Conservation (phyloP, 2,113 vertebrate species). For the Megaceryle maxima region DNA sequence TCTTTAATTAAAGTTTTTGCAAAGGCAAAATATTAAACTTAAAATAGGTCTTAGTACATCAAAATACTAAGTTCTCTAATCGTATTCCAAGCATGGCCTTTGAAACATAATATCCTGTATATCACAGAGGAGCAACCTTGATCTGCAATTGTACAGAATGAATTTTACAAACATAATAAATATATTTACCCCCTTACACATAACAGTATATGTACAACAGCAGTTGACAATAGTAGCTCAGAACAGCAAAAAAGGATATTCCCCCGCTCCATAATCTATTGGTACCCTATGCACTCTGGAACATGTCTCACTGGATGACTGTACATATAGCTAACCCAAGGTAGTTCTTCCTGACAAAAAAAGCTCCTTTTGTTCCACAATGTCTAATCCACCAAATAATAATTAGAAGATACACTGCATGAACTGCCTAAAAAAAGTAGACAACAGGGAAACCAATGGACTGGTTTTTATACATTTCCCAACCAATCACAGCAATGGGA, state of each 20-base stretch:
- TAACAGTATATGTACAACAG: slow-evolving; percentile 87
- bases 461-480: slow-evolving; percentile 62
- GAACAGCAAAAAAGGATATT: slow-evolving; percentile 78
- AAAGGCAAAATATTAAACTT: slow-evolving; percentile 91
- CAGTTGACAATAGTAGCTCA: slow-evolving; percentile 84
- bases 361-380: slow-evolving; percentile 66
- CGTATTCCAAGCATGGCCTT: slow-evolving; percentile 84
- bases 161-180: slow-evolving; percentile 91
- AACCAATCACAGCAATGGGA: slow-evolving; percentile 69
- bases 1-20: slow-evolving; percentile 91
- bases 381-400: slow-evolving; percentile 56
- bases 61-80: slow-evolving; percentile 88
- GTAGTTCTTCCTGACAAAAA: slow-evolving; percentile 55
- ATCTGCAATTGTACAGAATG: slow-evolving; percentile 87
- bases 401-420: slow-evolving; percentile 51
- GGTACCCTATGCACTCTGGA: slow-evolving; percentile 70
- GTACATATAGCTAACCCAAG: slow-evolving; percentile 58
- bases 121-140: slow-evolving; percentile 85
- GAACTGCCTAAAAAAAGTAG: slow-evolving; percentile 58
- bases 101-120: slow-evolving; percentile 83
- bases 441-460: slow-evolving; percentile 50
- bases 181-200: slow-evolving; percentile 87
- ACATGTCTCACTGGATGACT: slow-evolving; percentile 58
- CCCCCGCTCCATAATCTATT: slow-evolving; percentile 65
- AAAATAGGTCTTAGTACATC: slow-evolving; percentile 88